phyloP scores from a whole-genome alignment of 2,888 invertebrate species.

The Baccha elongata region DNA sequence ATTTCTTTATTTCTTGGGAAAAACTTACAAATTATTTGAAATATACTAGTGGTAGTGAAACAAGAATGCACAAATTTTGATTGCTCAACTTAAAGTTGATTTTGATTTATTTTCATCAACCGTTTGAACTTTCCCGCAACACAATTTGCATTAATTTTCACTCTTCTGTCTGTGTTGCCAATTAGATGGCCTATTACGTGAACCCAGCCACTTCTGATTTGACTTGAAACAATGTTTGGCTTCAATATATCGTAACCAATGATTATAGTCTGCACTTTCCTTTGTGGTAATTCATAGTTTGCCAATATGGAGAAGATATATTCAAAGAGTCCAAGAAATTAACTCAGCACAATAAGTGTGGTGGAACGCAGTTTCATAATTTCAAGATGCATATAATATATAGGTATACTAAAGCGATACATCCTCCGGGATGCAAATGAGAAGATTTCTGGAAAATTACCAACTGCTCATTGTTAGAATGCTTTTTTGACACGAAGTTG shows the following conservation, averaged over 20 bases:
- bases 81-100: too few relatives aligned
- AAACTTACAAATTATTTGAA: too few relatives aligned
- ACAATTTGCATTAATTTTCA: slow-evolving; percentile 17
- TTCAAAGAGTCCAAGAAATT: slow-evolving; percentile 6
- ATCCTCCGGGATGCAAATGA: slow-evolving; percentile 7
- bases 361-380: neutral
- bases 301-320: neutral
- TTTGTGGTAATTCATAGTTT: neutral
- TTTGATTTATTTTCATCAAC: neutral
- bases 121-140: slow-evolving; percentile 21
- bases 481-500: slow-evolving; percentile 27
- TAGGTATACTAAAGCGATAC: neutral
- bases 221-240: slow-evolving; percentile 15
- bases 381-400: neutral
- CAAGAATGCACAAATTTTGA: too few relatives aligned
- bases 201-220: slow-evolving; percentile 9
- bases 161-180: neutral
- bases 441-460: slow-evolving; percentile 9
- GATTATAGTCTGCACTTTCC: slow-evolving; percentile 26
- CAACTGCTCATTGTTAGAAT: neutral
- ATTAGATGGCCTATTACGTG: slow-evolving; percentile 20
- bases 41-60: too few relatives aligned
- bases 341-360: neutral
- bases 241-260: slow-evolving; percentile 11
- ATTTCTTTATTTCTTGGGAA: too few relatives aligned